A percentile compares a stretch with the other conserved stretches of the same genome.
phyloP scores from a whole-genome alignment of 2,888 invertebrate genomes.

The Nomada hirtipes region DNA sequence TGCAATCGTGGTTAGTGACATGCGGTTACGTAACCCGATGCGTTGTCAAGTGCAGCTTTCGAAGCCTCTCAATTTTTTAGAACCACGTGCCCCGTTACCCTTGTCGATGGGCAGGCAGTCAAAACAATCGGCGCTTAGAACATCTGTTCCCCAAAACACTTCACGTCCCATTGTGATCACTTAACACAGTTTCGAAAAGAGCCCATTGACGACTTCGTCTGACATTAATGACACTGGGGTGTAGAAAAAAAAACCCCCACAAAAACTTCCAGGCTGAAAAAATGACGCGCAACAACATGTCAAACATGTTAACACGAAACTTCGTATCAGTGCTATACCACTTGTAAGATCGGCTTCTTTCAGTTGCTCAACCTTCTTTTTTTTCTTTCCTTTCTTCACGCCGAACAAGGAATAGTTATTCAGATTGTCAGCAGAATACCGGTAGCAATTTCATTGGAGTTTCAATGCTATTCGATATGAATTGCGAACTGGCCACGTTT shows the following conservation, averaged over 20 bases:
- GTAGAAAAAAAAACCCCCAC: neutral
- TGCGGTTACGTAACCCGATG: constrained; percentile 24
- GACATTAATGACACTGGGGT: constrained; percentile 18
- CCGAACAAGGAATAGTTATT: neutral
- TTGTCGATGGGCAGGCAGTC: constrained; percentile 41
- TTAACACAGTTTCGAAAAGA: constrained; percentile 54
- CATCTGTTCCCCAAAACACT: constrained; percentile 50
- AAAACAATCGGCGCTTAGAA: constrained; percentile 57
- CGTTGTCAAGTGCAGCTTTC: constrained; percentile 39
- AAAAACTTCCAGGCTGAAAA: neutral
- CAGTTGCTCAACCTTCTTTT: neutral
- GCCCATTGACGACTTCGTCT: constrained; percentile 34
- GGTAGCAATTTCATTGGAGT: constrained; percentile 35
- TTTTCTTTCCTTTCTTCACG: neutral
- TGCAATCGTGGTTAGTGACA: constrained; percentile 1
- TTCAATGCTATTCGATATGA: neutral
- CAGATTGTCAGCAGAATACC: neutral
- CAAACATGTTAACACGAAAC: neutral
- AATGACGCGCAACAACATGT: constrained; percentile 11
- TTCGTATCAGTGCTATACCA: neutral
- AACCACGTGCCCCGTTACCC: constrained; percentile 30
- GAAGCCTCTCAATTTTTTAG: constrained; percentile 46
- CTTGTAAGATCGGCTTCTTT: neutral
- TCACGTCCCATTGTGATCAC: constrained; percentile 53
- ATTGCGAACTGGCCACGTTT: neutral